Evolutionary conservation across 2,888 invertebrate genomes (phyloP), one percentile per base, ranked within the genome.

Genomic region (Brenthis daphne): DNA sequence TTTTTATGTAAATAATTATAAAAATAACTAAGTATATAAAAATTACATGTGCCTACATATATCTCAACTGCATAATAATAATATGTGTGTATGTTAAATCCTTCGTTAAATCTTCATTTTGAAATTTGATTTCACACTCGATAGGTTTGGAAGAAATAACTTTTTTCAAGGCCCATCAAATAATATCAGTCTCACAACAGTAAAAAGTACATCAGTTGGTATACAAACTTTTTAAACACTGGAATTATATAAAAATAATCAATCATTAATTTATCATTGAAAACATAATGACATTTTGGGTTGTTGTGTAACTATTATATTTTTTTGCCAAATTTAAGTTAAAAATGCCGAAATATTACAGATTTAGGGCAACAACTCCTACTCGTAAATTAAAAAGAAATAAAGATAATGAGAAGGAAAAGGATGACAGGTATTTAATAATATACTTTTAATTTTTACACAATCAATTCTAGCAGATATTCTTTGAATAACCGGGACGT

Each of bases 281-380:
- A 65, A 67, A 73, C 64, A 53, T 66, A 75, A 80, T 82, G 82
- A 76, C 82, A 77, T 81, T 82, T 82, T 79, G 77, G 72, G 71
- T 64, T 71, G 64, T 64, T 33, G 50, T 8, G 50, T 66, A 69
- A 65, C 71, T 68, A 72, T 71, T 73, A 75, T 33, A 66, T 69
- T 83, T 81, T 84, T 84, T 82, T 84, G 68, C 82, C 73, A 88
- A 89, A 87, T 87, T 89, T 78, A 74, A 69, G 74, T 85, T 82
- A 79, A 89, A 78, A 72, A 91, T 91, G 91, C 91, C 91, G 77
- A 91, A 91, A 81, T 91, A 89, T 75, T 91, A 91, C 73, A 87
- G 91, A 75, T 91, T 89, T 73, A 85, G 90, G 77, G 85, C 88
- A 51, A 88, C 86, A 24, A 83, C 88, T 55, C 89, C 89, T 29